These are phyloP conservation scores for Microtus pennsylvanicus DNA, from an alignment of 2,113 vertebrate species.

Conservation along the genomic window DNA sequence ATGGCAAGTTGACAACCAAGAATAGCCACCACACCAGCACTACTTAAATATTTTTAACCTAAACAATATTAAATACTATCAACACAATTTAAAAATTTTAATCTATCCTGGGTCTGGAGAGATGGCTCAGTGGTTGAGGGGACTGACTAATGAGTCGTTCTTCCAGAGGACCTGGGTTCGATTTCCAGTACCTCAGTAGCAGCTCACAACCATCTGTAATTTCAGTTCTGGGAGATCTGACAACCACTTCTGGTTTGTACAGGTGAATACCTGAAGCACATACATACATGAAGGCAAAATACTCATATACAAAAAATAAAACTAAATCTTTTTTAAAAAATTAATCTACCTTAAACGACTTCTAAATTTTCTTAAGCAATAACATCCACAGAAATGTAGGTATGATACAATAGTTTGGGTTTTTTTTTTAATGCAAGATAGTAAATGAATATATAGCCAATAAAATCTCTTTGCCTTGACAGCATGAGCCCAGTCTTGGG, in stretches of 20 bases:
- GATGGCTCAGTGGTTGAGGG: not conserved
- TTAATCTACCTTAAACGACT: not conserved
- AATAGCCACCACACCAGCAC: not conserved
- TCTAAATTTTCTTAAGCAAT: constrained; percentile 17
- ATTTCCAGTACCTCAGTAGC: not conserved
- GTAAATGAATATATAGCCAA: not conserved
- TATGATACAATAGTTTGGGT: not conserved
- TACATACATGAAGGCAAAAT: not conserved
- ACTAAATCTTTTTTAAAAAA: not conserved
- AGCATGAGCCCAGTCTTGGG: not conserved
- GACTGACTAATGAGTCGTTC: not conserved
- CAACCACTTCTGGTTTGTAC: not conserved
- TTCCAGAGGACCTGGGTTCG: not conserved
- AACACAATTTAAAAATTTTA: not conserved
- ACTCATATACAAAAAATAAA: not conserved
- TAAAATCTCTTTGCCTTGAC: not conserved
- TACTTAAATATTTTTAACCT: not conserved
- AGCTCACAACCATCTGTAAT: not conserved
- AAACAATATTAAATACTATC: not conserved
- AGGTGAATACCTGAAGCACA: not conserved
- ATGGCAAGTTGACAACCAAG: not conserved
- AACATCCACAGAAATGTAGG: not conserved
- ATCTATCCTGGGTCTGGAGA: not conserved
- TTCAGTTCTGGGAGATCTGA: not conserved
- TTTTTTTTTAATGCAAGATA: not conserved